Percentiles rank a stretch among this genome's conserved stretches.
Conservation (phyloP, 2,888 invertebrate species). For the Callosobruchus maculatus region DNA sequence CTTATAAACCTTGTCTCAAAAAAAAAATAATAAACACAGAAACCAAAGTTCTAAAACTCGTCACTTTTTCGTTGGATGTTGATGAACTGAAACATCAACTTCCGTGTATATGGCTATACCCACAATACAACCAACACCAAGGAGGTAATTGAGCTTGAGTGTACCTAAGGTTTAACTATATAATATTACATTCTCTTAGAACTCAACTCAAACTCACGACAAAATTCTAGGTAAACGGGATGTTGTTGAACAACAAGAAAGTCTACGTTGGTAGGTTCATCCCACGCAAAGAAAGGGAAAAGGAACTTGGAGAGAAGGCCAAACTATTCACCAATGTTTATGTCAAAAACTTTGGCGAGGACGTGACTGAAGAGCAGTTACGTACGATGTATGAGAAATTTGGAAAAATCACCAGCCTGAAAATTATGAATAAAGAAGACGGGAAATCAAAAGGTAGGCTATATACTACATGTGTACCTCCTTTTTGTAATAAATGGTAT, state of each 20-base stretch:
- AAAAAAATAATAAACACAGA: too few species aligned
- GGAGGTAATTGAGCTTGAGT: too few species aligned
- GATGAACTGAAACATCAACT: too few species aligned
- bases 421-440: conserved; percentile 90
- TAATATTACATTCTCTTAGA: too few species aligned
- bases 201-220: conserved; percentile 42
- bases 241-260: conserved; percentile 98
- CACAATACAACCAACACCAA: too few species aligned
- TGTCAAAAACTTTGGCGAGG: conserved; percentile 98
- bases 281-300: conserved; percentile 96
- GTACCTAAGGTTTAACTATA: too few species aligned
- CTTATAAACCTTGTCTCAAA: too few species aligned
- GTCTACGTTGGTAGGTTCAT: conserved; percentile 98
- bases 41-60: too few species aligned
- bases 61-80: too few species aligned
- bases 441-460: conserved; percentile 71
- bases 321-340: conserved; percentile 97
- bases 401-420: conserved; percentile 88
- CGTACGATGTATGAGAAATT: conserved; percentile 89
- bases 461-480: too few species aligned
- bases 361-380: conserved; percentile 85
- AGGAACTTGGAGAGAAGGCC: conserved; percentile 95
- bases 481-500: too few species aligned
- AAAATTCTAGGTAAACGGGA: conserved; percentile 58
- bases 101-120: too few species aligned